These are phyloP conservation scores for Drosophila trichaetosa DNA, from an alignment of 2,888 invertebrate genomes.

Conservation along the genomic window DNA sequence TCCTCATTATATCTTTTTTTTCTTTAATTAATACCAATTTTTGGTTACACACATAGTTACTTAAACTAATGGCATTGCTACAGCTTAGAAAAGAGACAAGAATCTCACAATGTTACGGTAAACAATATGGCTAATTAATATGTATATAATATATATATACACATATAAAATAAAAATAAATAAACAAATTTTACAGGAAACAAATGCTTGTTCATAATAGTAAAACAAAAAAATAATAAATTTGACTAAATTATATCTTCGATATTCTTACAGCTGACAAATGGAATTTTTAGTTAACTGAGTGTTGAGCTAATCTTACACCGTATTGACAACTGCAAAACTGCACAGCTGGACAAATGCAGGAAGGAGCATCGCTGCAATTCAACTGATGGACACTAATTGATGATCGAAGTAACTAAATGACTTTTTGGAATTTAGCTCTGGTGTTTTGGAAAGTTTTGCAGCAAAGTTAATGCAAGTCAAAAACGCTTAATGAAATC, in stretches of 20 bases:
- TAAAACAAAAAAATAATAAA: not conserved
- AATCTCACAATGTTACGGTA: not conserved
- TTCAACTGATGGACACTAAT: slow-evolving; percentile 54
- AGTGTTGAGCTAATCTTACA: slow-evolving; percentile 24
- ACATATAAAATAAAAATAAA: not conserved
- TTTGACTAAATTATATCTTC: not conserved
- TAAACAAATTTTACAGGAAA: not conserved
- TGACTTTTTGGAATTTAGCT: slow-evolving; percentile 21
- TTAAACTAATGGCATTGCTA: not conserved
- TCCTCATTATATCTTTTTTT: not conserved
- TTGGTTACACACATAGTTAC: not conserved
- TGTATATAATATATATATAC: not conserved
- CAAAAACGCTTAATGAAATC: slow-evolving; percentile 15
- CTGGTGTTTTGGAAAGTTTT: slow-evolving; percentile 22
- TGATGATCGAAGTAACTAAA: slow-evolving; percentile 38
- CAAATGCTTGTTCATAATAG: not conserved
- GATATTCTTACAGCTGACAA: not conserved
- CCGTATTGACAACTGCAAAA: not conserved
- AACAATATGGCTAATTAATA: not conserved
- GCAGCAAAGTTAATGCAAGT: slow-evolving; percentile 6
- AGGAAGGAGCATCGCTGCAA: slow-evolving; percentile 11
- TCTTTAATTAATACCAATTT: not conserved
- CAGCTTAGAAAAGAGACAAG: not conserved
- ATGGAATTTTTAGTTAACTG: not conserved
- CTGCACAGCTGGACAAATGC: not conserved